phyloP scores from a whole-genome alignment of 2,113 vertebrate species.

The Zosterops japonicus region DNA sequence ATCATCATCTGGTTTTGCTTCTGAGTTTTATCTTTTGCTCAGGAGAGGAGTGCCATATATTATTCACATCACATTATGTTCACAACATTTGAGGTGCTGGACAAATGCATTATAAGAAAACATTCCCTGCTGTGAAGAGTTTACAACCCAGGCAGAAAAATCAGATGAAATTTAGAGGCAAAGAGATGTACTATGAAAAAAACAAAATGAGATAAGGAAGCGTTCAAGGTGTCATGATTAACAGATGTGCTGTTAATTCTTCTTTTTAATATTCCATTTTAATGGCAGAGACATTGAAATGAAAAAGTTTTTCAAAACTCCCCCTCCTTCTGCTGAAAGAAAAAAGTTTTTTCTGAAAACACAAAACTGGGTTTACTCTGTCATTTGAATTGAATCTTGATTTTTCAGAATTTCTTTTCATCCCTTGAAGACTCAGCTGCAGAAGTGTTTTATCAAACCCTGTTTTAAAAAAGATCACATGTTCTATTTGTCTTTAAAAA shows the following conservation, averaged over 20 bases:
- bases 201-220: neutral
- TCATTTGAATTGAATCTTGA: neutral
- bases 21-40: conserved; percentile 4
- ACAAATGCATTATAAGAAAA: conserved; percentile 33
- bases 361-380: neutral
- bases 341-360: neutral
- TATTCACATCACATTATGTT: conserved; percentile 45
- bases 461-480: neutral
- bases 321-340: neutral
- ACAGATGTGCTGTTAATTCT: conserved; percentile 15
- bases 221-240: neutral
- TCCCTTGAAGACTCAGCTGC: neutral
- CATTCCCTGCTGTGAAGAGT: conserved; percentile 21
- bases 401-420: conserved; percentile 11
- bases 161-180: neutral
- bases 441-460: neutral
- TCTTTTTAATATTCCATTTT: neutral
- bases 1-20: conserved; percentile 15
- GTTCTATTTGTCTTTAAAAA: neutral
- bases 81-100: conserved; percentile 41
- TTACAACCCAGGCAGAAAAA: conserved; percentile 30
- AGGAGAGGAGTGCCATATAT: conserved; percentile 20
- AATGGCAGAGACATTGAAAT: neutral
- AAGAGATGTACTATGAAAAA: neutral
- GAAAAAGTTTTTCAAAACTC: neutral